phyloP scores from a whole-genome alignment of 2,797 vertebrate species.

The Anniella stebbinsi region DNA sequence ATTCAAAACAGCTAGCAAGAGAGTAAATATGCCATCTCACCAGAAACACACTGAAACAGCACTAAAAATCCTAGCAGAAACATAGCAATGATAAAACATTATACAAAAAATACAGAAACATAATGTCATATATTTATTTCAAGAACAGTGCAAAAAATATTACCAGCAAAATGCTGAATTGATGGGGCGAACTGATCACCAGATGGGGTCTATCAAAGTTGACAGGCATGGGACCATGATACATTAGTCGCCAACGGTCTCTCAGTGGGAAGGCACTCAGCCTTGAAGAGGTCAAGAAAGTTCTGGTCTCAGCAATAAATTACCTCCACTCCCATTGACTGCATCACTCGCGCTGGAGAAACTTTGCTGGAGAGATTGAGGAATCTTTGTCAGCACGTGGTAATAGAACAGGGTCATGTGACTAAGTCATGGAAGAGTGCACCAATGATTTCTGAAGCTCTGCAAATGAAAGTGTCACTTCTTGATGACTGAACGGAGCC shows the following conservation, averaged over 20 bases:
- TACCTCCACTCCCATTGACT: constrained; percentile 8
- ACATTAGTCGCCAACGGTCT: constrained; percentile 13
- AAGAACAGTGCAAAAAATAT: background rate
- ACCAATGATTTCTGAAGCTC: constrained; percentile 15
- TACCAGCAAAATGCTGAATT: constrained; percentile 22
- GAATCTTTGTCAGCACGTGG: background rate
- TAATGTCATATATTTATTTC: background rate
- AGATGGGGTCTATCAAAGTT: constrained; percentile 16
- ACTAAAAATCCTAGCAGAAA: background rate
- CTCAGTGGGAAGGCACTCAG: constrained; percentile 22
- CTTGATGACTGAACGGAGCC: background rate
- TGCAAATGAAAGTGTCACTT: constrained; percentile 28
- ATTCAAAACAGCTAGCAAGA: background rate
- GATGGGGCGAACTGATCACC: constrained; percentile 20
- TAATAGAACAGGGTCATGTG: constrained; percentile 1
- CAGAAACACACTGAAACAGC: background rate
- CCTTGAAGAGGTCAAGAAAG: constrained; percentile 27
- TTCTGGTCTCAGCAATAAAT: constrained; percentile 21
- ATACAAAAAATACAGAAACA: background rate
- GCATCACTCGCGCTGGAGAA: background rate
- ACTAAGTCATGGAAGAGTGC: constrained; percentile 9
- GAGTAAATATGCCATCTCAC: background rate
- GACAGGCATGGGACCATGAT: constrained; percentile 2
- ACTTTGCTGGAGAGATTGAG: background rate
- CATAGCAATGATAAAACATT: background rate